phyloP scores from a whole-genome alignment of 2,113 vertebrate genomes.

The Engraulis encrasicolus region DNA sequence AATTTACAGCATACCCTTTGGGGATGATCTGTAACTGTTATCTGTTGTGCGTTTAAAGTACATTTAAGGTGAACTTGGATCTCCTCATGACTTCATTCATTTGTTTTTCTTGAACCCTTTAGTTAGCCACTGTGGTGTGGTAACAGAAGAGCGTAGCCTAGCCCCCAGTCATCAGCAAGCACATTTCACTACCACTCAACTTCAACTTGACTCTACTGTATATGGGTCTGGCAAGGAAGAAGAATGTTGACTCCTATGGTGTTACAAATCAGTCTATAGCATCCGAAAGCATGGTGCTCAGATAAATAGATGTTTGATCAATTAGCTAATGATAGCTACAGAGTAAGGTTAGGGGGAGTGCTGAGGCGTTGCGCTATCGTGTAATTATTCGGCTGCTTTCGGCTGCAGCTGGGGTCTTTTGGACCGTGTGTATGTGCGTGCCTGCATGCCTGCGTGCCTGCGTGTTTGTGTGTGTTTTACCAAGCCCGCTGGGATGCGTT shows the following conservation, averaged over 20 bases:
- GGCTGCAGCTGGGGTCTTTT: constrained; percentile 42
- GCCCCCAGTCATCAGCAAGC: too few species aligned
- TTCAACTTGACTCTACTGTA: too few species aligned
- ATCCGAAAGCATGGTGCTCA: neutral
- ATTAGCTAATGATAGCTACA: neutral
- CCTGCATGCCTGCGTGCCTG: too few species aligned
- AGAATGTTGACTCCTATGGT: neutral
- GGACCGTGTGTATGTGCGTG: constrained; percentile 34
- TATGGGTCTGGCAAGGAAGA: too few species aligned
- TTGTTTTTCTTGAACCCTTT: neutral
- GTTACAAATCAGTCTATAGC: neutral
- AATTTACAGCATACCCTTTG: too few species aligned
- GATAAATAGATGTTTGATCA: constrained; percentile 12
- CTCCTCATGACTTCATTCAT: neutral
- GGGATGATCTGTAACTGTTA: neutral
- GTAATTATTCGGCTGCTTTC: constrained; percentile 37
- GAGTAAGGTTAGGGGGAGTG: constrained; percentile 32
- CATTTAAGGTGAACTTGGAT: neutral
- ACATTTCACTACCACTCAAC: too few species aligned
- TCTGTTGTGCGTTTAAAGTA: neutral
- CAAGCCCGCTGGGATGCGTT: constrained; percentile 46
- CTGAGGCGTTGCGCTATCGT: constrained; percentile 37
- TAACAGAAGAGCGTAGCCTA: neutral
- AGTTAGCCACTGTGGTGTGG: neutral
- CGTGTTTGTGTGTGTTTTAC: too few species aligned